Percentiles rank a stretch among this genome's conserved stretches.
Evolutionary conservation across 2,797 vertebrate genomes (phyloP).

Genomic region (Premnoplex brunnescens): DNA sequence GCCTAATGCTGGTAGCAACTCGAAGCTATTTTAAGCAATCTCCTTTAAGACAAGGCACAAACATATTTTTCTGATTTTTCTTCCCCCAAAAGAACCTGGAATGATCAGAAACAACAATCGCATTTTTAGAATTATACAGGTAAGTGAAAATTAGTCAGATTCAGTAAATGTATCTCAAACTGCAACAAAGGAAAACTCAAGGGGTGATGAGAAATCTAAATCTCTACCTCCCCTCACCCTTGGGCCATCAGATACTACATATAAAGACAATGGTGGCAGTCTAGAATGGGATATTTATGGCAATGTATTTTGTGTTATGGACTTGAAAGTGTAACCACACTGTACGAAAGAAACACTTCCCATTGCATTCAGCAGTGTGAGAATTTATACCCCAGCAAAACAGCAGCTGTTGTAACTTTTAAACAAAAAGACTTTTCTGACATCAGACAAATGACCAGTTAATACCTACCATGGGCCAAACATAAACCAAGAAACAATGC

Average conservation of each 20-base stretch:
- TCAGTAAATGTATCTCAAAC: neutral
- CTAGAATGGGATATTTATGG: neutral
- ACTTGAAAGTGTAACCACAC: neutral
- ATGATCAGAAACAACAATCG: neutral
- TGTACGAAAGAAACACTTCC: neutral
- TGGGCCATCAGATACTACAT: neutral
- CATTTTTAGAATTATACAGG: neutral
- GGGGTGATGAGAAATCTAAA: neutral
- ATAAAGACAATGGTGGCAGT: neutral
- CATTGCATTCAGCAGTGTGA: neutral
- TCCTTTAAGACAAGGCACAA: neutral
- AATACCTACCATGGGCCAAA: constrained; percentile 20
- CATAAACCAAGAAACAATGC: neutral
- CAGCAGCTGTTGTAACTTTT: neutral
- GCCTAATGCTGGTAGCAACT: constrained; percentile 2
- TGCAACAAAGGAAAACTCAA: neutral
- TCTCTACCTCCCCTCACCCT: neutral
- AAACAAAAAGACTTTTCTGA: neutral
- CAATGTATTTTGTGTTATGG: neutral
- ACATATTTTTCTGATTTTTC: constrained; percentile 1
- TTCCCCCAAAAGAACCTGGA: neutral
- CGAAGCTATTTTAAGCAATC: constrained; percentile 21
- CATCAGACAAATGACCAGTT: neutral
- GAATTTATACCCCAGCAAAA: neutral
- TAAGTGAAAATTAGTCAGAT: neutral